Percentiles rank a stretch among this genome's conserved stretches.
phyloP scores from a whole-genome alignment of 2,888 invertebrate genomes.

The Trachelus stipa region DNA sequence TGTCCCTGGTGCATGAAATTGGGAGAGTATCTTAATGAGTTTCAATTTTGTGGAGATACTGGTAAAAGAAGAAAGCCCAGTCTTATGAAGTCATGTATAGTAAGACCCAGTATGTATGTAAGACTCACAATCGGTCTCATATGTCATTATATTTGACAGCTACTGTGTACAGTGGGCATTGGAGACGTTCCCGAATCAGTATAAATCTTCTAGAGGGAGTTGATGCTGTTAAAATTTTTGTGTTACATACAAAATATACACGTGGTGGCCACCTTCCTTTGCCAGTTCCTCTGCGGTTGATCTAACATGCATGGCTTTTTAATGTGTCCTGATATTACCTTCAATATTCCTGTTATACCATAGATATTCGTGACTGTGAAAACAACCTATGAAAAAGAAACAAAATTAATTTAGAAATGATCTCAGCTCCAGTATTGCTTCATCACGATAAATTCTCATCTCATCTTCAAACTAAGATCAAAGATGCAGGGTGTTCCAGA shows the following conservation, averaged over 20 bases:
- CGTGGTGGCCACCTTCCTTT: background rate
- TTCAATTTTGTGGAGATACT: background rate
- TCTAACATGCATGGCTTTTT: background rate
- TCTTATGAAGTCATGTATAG: background rate
- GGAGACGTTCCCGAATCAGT: background rate
- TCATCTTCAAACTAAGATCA: too few relatives aligned
- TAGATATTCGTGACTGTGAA: background rate
- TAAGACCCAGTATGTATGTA: too few relatives aligned
- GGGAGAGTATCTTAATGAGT: background rate
- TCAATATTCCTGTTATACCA: background rate
- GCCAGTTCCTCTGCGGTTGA: background rate
- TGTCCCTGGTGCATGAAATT: background rate
- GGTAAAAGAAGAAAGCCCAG: background rate
- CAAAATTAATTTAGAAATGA: background rate
- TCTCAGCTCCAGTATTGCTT: background rate
- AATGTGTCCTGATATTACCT: background rate
- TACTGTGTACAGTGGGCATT: background rate
- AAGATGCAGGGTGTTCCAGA: too few relatives aligned
- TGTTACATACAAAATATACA: background rate
- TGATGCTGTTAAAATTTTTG: background rate
- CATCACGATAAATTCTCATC: background rate
- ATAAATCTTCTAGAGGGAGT: background rate
- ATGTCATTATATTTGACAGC: background rate
- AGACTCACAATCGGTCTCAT: too few relatives aligned
- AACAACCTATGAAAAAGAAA: background rate